Percentiles rank a stretch among this genome's conserved stretches.
phyloP scores from a whole-genome alignment of 2,797 vertebrate genomes.

The Zenarchopterus dispar region DNA sequence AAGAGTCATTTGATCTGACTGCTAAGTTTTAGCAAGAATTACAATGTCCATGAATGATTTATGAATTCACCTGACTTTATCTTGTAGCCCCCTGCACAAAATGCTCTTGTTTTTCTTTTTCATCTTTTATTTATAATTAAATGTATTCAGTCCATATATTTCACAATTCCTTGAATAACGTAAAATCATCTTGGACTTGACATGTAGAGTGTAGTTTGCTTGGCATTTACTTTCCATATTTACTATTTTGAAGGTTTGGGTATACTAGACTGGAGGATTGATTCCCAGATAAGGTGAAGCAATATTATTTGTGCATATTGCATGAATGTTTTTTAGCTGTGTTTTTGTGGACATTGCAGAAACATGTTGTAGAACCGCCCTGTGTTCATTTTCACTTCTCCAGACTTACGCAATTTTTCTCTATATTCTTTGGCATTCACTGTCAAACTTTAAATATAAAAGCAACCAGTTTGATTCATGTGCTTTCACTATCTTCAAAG shows the following conservation, averaged over 20 bases:
- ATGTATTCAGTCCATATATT: too few relatives aligned
- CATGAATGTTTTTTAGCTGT: constrained; percentile 1
- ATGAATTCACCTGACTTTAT: too few relatives aligned
- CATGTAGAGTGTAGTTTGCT: background rate
- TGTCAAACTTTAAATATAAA: background rate
- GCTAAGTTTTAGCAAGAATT: too few relatives aligned
- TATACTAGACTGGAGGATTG: background rate
- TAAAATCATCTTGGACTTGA: background rate
- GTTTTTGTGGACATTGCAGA: constrained; percentile 21
- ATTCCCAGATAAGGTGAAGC: background rate
- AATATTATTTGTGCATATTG: constrained; percentile 5
- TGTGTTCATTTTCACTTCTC: constrained; percentile 38
- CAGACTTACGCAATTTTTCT: constrained; percentile 45
- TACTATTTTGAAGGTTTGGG: background rate
- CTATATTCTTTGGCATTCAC: background rate
- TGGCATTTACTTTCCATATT: background rate
- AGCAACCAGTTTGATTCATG: background rate
- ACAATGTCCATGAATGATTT: too few relatives aligned
- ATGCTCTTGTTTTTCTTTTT: too few relatives aligned
- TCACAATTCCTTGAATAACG: too few relatives aligned
- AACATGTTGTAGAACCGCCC: constrained; percentile 25
- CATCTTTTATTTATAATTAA: too few relatives aligned
- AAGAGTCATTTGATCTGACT: too few relatives aligned
- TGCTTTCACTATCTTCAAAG: background rate
- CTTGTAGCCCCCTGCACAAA: too few relatives aligned